Conservation (phyloP, 2,113 vertebrate genomes). For the Lepisosteus oculatus region DNA sequence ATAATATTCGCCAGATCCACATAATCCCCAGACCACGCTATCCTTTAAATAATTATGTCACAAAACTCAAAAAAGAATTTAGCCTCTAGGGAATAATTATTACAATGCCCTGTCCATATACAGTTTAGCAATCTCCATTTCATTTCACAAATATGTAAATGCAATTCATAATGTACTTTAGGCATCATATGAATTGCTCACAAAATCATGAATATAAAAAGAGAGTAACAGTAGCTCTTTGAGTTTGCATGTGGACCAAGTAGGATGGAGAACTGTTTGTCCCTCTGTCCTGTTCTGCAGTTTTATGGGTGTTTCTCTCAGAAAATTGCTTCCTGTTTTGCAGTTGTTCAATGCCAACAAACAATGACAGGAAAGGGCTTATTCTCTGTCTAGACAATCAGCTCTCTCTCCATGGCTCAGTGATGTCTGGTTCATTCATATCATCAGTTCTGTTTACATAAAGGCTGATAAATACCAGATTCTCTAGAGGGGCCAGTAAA, state of each 20-base stretch:
- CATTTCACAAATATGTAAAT: no score
- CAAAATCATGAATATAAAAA: no score
- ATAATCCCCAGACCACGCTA: no score
- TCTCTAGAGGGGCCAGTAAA: no score
- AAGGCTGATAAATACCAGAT: slow-evolving; percentile 10
- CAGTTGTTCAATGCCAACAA: slow-evolving; percentile 49
- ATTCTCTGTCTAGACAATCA: slow-evolving; percentile 61
- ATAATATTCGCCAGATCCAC: no score
- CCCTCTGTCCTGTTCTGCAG: slow-evolving; percentile 1
- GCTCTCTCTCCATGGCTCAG: slow-evolving; percentile 31
- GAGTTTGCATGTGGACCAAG: neutral
- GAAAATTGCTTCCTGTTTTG: slow-evolving; percentile 66
- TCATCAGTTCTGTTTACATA: slow-evolving; percentile 13
- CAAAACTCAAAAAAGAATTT: no score
- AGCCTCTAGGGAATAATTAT: no score
- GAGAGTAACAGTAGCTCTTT: neutral
- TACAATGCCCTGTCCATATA: no score
- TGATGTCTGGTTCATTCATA: slow-evolving; percentile 32
- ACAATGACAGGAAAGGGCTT: slow-evolving; percentile 68
- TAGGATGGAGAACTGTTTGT: slow-evolving; percentile 31
- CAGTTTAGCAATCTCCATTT: no score
- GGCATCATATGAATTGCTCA: no score
- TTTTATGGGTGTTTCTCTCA: slow-evolving; percentile 23
- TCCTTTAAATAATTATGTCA: no score
- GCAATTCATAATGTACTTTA: no score